Percentiles rank a stretch among this genome's conserved stretches.
These are phyloP conservation scores for Morinoia aosen DNA, from an alignment of 2,888 invertebrate species.

Conservation along the genomic window DNA sequence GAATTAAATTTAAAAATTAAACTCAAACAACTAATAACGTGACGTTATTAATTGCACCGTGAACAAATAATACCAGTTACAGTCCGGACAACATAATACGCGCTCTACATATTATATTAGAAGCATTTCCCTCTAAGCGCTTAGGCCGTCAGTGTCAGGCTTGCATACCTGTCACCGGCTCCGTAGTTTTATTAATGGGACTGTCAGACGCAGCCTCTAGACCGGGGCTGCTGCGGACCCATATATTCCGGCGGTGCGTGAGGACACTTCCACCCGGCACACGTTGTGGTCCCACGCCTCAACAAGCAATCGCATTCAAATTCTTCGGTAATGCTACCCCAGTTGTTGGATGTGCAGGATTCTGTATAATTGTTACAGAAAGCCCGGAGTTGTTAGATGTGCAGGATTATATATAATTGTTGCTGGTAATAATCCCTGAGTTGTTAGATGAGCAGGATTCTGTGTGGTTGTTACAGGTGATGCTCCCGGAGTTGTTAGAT, in stretches of 20 bases:
- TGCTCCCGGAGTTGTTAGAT: too few relatives aligned
- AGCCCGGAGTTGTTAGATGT: background rate
- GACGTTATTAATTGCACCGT: too few relatives aligned
- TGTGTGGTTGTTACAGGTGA: too few relatives aligned
- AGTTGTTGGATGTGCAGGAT: background rate
- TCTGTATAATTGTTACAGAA: too few relatives aligned
- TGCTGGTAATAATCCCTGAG: too few relatives aligned
- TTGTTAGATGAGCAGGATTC: too few relatives aligned
- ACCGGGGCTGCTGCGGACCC: background rate
- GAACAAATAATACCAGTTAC: too few relatives aligned
- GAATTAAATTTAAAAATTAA: too few relatives aligned
- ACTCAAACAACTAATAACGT: too few relatives aligned
- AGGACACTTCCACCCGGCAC: background rate
- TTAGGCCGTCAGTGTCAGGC: background rate
- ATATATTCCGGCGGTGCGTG: background rate
- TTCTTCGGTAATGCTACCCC: background rate
- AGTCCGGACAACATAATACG: background rate
- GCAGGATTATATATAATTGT: too few relatives aligned
- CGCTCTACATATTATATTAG: background rate
- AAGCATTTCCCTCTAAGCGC: background rate
- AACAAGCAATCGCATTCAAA: background rate
- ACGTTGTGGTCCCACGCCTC: background rate
- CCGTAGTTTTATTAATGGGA: background rate
- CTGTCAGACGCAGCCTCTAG: background rate
- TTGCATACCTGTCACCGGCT: background rate